Percentiles rank a stretch among this genome's conserved stretches.
These are phyloP conservation scores for Heliconius eleuchia DNA, from an alignment of 1,140 invertebrate genomes.

Conservation along the genomic window DNA sequence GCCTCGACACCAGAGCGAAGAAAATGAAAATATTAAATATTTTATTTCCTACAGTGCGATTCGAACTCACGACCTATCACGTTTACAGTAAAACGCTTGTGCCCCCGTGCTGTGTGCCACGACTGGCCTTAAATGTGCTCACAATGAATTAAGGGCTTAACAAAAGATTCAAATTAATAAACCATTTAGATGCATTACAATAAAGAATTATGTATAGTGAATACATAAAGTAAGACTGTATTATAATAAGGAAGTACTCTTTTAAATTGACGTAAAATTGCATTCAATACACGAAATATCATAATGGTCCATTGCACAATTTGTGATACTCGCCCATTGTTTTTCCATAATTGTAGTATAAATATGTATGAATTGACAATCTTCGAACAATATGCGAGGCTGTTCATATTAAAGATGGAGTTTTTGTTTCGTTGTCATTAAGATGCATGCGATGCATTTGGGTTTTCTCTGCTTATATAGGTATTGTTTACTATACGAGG, in stretches of 20 bases:
- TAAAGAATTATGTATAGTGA: not conserved
- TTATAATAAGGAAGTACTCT: not conserved
- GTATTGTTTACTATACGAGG: constrained; percentile 36
- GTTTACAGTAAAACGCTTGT: too few relatives aligned
- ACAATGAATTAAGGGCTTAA: not conserved
- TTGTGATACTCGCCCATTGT: constrained; percentile 63
- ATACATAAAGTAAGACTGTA: not conserved
- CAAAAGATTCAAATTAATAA: not conserved
- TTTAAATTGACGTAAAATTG: constrained; percentile 17
- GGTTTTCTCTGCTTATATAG: constrained; percentile 31
- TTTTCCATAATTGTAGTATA: constrained; percentile 67
- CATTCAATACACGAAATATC: constrained; percentile 32
- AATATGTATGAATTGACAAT: constrained; percentile 64
- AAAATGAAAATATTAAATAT: too few relatives aligned
- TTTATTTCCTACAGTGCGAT: too few relatives aligned
- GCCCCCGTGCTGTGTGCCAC: too few relatives aligned
- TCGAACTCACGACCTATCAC: too few relatives aligned
- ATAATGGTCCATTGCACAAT: constrained; percentile 53
- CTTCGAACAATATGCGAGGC: constrained; percentile 52
- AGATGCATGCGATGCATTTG: constrained; percentile 63
- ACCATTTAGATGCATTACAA: constrained; percentile 1
- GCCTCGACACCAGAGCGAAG: too few relatives aligned
- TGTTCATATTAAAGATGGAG: constrained; percentile 56
- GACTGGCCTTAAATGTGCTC: not conserved
- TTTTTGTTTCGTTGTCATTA: constrained; percentile 66